phyloP scores from a whole-genome alignment of 2,888 invertebrate genomes.

The Suillia variegata region DNA sequence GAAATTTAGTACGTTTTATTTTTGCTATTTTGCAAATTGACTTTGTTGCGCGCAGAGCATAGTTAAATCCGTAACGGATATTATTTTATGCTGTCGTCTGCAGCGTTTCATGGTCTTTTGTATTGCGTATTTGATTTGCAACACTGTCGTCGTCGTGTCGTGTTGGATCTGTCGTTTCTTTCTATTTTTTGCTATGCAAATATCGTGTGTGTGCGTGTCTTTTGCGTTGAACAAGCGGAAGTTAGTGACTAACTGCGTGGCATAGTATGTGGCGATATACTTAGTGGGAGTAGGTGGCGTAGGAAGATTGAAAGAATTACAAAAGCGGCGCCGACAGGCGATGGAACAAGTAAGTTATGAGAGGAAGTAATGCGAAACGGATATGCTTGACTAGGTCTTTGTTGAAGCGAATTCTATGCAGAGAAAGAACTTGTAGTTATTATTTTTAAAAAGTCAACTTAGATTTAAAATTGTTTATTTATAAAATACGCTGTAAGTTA shows the following conservation, averaged over 20 bases:
- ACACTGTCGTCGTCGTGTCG: not conserved
- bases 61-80: constrained; percentile 27
- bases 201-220: too few relatives aligned
- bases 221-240: too few relatives aligned
- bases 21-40: too few relatives aligned
- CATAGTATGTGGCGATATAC: too few relatives aligned
- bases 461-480: too few relatives aligned
- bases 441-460: too few relatives aligned
- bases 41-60: too few relatives aligned
- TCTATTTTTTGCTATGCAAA: too few relatives aligned
- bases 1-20: too few relatives aligned
- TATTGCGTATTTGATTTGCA: constrained; percentile 13
- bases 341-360: not conserved
- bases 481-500: not conserved
- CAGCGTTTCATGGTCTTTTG: not conserved
- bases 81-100: constrained; percentile 6
- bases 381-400: constrained; percentile 2
- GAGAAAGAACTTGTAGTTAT: too few relatives aligned
- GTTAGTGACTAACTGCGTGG: not conserved
- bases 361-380: constrained; percentile 2
- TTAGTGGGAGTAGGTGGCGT: not conserved
- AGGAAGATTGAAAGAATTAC: not conserved
- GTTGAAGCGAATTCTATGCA: not conserved
- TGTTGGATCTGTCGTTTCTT: too few relatives aligned
- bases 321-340: too few relatives aligned